Evolutionary conservation across 2,797 vertebrate genomes (phyloP).

Genomic region (Pipistrellus nathusii): DNA sequence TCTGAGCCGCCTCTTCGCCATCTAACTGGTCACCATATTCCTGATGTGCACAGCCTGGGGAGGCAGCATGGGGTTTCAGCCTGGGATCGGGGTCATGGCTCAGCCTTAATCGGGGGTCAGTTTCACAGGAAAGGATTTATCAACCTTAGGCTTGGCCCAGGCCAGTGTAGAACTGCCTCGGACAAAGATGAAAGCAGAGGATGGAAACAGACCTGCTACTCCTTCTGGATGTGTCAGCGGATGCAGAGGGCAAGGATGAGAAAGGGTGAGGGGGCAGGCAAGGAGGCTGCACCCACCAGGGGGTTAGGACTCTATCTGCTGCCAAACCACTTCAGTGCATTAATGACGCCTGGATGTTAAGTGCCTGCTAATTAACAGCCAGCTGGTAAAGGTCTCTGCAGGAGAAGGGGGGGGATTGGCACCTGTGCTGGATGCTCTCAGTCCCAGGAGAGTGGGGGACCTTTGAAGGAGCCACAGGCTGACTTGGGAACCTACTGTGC

Average conservation of each 20-base stretch:
- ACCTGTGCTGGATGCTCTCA: neutral
- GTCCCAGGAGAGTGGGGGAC: neutral
- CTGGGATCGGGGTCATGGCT: too few species aligned
- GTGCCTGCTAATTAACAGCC: constrained; percentile 15
- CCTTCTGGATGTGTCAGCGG: neutral
- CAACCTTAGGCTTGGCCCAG: too few species aligned
- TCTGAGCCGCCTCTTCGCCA: too few species aligned
- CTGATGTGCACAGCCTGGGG: too few species aligned
- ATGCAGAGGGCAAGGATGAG: neutral
- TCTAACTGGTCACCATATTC: too few species aligned
- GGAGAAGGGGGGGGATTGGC: neutral
- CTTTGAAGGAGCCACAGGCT: neutral
- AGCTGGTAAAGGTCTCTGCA: neutral
- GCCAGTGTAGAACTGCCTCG: too few species aligned
- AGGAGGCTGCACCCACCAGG: neutral
- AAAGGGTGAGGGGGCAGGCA: neutral
- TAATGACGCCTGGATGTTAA: constrained; percentile 19
- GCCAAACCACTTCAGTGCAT: neutral
- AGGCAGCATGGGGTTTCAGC: too few species aligned
- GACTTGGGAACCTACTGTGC: fast-evolving
- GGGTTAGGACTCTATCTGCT: neutral
- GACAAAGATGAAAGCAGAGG: neutral
- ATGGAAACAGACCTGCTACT: neutral
- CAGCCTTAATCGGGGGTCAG: too few species aligned
- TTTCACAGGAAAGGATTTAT: too few species aligned